Conservation (phyloP, 2,888 invertebrate genomes). For the Folsomia candida region DNA sequence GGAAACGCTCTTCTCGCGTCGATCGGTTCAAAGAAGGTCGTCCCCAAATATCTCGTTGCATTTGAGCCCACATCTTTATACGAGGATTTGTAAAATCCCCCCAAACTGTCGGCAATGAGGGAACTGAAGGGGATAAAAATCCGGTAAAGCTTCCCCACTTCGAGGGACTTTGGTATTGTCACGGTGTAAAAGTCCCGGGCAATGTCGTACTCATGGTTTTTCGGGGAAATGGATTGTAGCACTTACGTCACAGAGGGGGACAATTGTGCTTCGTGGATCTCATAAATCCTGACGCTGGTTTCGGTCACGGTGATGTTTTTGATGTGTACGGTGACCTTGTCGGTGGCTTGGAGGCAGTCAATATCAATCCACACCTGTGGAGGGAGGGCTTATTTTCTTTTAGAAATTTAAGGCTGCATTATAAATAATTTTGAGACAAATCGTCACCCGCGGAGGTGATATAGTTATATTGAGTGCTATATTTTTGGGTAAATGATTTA, state of each 20-base stretch:
- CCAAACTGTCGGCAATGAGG: constrained; percentile 65
- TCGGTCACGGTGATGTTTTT: constrained; percentile 66
- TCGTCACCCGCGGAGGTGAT: too few relatives aligned
- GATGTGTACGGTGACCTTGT: constrained; percentile 72
- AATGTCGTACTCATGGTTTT: constrained; percentile 44
- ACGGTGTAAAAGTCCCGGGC: constrained; percentile 68
- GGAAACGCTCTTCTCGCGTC: constrained; percentile 90
- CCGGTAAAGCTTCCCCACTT: constrained; percentile 63
- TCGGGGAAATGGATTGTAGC: too few relatives aligned
- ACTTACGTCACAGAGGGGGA: too few relatives aligned
- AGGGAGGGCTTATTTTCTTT: too few relatives aligned
- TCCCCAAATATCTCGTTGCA: constrained; percentile 77
- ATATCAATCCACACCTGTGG: constrained; percentile 58
- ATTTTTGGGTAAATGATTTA: too few relatives aligned
- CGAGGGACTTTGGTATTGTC: constrained; percentile 61
- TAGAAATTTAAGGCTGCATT: too few relatives aligned
- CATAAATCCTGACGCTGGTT: constrained; percentile 59
- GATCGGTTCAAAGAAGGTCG: constrained; percentile 88
- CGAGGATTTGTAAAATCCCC: constrained; percentile 80
- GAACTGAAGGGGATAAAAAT: constrained; percentile 71
- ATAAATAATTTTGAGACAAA: too few relatives aligned
- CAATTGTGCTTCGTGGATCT: constrained; percentile 51
- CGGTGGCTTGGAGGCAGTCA: constrained; percentile 62
- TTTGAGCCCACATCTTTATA: constrained; percentile 65
- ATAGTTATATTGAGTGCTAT: too few relatives aligned